Evolutionary conservation across 2,797 vertebrate species (phyloP).

Genomic region (Mus caroli): DNA sequence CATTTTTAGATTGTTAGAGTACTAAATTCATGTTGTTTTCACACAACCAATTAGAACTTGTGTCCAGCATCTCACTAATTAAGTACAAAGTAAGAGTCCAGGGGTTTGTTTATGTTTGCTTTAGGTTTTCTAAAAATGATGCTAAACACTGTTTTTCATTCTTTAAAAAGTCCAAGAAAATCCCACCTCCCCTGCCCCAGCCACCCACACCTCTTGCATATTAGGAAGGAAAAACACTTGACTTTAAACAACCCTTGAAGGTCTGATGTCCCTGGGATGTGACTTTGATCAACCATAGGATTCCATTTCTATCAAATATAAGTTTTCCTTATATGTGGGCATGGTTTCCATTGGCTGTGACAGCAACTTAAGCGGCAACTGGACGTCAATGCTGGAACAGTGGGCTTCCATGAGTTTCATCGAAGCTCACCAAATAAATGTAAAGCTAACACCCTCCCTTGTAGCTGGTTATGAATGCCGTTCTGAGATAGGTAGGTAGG

Average conservation of each 20-base stretch:
- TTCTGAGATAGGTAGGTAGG: conserved; percentile 10
- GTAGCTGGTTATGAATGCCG: conserved; percentile 40
- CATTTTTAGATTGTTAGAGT: conserved; percentile 35
- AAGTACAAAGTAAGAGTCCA: not conserved
- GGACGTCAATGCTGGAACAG: not conserved
- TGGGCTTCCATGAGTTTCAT: not conserved
- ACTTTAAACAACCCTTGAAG: conserved; percentile 21
- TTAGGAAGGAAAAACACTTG: not conserved
- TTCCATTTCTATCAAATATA: not conserved
- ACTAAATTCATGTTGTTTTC: conserved; percentile 39
- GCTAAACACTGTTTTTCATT: conserved; percentile 19
- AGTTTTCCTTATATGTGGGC: conserved; percentile 76
- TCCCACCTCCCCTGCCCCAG: not conserved
- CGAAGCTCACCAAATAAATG: conserved; percentile 56
- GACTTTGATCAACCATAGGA: conserved; percentile 3
- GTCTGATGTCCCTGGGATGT: not conserved
- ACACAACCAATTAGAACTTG: not conserved
- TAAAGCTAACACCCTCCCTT: conserved; percentile 15
- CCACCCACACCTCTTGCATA: not conserved
- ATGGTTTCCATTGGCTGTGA: conserved; percentile 70
- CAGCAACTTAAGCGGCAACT: conserved; percentile 69
- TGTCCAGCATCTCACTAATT: not conserved
- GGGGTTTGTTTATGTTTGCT: not conserved
- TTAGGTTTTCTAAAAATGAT: conserved; percentile 45
- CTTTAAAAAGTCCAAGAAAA: conserved; percentile 26